Base-by-base conservation (phyloP, 2,113 vertebrate genomes). In the Chamaetylas fuelleborni region DNA sequence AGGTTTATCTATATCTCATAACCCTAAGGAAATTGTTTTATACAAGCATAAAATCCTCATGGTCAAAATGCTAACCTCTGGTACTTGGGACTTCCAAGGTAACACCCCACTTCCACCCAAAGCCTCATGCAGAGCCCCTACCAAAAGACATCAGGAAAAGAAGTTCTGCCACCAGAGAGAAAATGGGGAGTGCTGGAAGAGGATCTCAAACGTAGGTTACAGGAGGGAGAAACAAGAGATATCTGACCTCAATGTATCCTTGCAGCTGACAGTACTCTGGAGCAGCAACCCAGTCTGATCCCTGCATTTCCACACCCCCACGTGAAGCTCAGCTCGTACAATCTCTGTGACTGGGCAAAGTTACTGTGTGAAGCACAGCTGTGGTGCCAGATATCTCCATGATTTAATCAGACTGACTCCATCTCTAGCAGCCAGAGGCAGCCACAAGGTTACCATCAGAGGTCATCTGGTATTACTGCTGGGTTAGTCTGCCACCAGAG, bases 271-370 rank as follows among this genome's bases (percentile, higher is more conserved):
- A 2, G 36, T 31, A 45, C 22, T 31, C n/a, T 16, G 14, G 28
- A 90, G 9, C 51, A 86, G 31, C 36, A 73, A 15, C 3, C 10
- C 5, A 3, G 15, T 48, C 31, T 23, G 8, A 43, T 8, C 47
- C 54, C 38, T 70, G 56, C n/a, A 53, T 48, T 81, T 72, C 12
- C 36, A 69, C 14, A 53, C 2, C 6, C 5, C 3, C 4, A 50
- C 0, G 0, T 0, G 5, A 90, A 67, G 33, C 23, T 42, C 2
- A 0, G 34, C 45, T 57, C 24, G 12, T 6, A 24, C 23, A 42
- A 4, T 19, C 50, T 54, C 31, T 33, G 26, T 12, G 26, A 62
- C 38, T 16, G 17, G 11, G 20, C 14, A 86, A 83, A 95, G 47
- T 31, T 58, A 23, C 5, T 53, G 43, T 20, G 62, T 2, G 1